phyloP scores from a whole-genome alignment of 2,888 invertebrate species.

The Caenorhabditis uteleia region DNA sequence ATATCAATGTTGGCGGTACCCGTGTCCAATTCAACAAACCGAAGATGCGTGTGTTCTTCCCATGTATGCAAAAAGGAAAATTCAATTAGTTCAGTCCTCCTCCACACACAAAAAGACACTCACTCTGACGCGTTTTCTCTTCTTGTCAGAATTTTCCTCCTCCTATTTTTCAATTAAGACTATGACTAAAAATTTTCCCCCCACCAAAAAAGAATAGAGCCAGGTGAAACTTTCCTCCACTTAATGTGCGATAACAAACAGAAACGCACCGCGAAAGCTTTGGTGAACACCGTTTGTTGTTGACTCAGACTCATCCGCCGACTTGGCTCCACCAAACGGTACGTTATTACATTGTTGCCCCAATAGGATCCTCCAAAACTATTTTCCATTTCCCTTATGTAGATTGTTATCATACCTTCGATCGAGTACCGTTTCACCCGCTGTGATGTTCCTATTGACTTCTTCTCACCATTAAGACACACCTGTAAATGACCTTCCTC shows the following conservation, averaged over 20 bases:
- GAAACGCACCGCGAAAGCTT: constrained; percentile 53
- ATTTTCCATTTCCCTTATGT: neutral
- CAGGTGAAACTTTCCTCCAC: no score
- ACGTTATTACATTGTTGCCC: constrained; percentile 62
- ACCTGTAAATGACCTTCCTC: no score
- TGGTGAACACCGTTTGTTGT: constrained; percentile 48
- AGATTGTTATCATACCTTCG: constrained; percentile 41
- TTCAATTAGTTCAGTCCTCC: no score
- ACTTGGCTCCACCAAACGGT: constrained; percentile 55
- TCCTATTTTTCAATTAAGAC: no score
- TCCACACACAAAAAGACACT: constrained; percentile 7
- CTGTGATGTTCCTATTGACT: neutral
- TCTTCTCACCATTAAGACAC: no score
- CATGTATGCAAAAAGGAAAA: constrained; percentile 54
- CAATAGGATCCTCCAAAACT: constrained; percentile 63
- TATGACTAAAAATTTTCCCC: neutral
- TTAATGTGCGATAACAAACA: constrained; percentile 20
- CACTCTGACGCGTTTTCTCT: no score
- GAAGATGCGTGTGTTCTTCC: constrained; percentile 61
- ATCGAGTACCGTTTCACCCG: constrained; percentile 48
- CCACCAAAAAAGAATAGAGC: neutral
- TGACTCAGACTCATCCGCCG: constrained; percentile 39
- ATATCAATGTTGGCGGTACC: constrained; percentile 68
- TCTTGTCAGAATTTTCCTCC: no score
- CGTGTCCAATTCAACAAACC: constrained; percentile 48